Conservation (phyloP, 2,888 invertebrate species). For the Hypercompe scribonia region DNA sequence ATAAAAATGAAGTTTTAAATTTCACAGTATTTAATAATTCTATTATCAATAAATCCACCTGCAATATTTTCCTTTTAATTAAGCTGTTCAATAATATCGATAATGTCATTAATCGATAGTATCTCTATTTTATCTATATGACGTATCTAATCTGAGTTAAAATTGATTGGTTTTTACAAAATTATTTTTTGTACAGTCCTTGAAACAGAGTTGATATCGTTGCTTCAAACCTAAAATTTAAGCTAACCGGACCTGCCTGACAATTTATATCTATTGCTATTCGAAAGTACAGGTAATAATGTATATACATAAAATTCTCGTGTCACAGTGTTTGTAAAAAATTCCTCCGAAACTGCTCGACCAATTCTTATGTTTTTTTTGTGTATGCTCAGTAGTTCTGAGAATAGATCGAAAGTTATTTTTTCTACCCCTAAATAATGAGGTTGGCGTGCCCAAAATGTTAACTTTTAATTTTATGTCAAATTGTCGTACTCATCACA, state of each 20-base stretch:
- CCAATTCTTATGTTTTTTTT: too few species aligned
- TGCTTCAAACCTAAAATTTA: not conserved
- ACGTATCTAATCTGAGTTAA: slow-evolving; percentile 66
- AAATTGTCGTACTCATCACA: too few species aligned
- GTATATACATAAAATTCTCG: not conserved
- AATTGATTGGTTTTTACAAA: slow-evolving; percentile 60
- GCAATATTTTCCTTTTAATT: slow-evolving; percentile 40
- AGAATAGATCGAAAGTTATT: too few species aligned
- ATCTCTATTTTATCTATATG: slow-evolving; percentile 59
- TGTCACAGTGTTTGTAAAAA: not conserved
- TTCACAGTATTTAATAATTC: not conserved
- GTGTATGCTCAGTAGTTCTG: too few species aligned
- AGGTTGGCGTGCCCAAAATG: too few species aligned
- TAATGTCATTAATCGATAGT: slow-evolving; percentile 60
- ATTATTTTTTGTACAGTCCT: slow-evolving; percentile 34
- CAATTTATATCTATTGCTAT: too few species aligned
- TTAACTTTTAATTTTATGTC: too few species aligned
- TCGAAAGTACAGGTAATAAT: too few species aligned
- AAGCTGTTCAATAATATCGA: slow-evolving; percentile 38
- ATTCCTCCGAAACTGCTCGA: too few species aligned
- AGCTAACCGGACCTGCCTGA: not conserved
- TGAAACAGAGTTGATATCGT: slow-evolving; percentile 6
- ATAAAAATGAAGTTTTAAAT: not conserved
- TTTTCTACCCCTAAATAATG: too few species aligned
- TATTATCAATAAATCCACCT: slow-evolving; percentile 28